Base-by-base conservation (phyloP, 2,888 invertebrate genomes). In the Clostera curtula region DNA sequence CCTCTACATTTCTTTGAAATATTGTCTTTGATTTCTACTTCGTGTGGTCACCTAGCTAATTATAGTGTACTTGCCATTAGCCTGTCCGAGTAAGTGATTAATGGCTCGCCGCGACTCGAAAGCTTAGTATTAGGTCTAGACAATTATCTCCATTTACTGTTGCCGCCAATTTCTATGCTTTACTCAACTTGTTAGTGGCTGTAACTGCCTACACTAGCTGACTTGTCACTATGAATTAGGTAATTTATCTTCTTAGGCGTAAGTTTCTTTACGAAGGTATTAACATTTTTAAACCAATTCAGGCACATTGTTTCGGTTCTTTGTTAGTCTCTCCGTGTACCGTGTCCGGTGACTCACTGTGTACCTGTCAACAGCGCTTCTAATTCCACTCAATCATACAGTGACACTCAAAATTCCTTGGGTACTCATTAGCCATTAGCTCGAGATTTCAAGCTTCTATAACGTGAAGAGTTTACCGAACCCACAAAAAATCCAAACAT, bases 311-410 rank as follows among this genome's bases (percentile, higher is more conserved):
- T 43, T 46, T 40, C 33, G 31, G 46, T 49, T 43, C 36, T 49
- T 43, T 52, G 48, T 57, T 56, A 49, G 48, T 31, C 31, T 45
- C 41, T 46, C 34, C 42, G 43, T 40, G 46, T 44, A 52, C 48
- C 55, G 56, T 63, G 65, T 56, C 56, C 50, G 61, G 59, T 75
- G 76, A 76, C 51, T 77, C 75, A 75, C 52, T 55, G 54, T 43
- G 64, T 75, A 77, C 75, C 74, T 80, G 79, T 73, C 71, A 67
- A 54, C 61, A 64, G 63, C 65, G 67, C 57, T 61, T 59, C 50
- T 56, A 65, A 61, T 56, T 57, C 59, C 67, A 66, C 71, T 77
- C 59, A 60, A 72, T 76, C 72, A 73, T 58, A 59, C 44, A 48
- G 57, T 62, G 69, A 64, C 74, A 63, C 65, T 62, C 62, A 58